phyloP scores from a whole-genome alignment of 2,113 vertebrate species.

The Tragelaphus strepsiceros region DNA sequence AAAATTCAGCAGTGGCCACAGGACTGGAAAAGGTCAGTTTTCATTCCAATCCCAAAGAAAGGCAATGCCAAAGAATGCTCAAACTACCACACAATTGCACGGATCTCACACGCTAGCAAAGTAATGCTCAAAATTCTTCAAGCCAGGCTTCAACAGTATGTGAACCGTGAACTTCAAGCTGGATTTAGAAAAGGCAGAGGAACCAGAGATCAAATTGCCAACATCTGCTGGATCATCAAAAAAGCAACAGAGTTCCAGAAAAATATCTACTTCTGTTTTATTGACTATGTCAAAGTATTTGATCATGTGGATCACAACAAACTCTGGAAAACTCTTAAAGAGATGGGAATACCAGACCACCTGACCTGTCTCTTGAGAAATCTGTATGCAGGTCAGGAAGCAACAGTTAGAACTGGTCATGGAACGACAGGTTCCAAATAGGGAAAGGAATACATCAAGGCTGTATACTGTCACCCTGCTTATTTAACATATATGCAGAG shows the following conservation, averaged over 20 bases:
- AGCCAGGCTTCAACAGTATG: background rate
- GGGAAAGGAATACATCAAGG: background rate
- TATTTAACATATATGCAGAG: background rate
- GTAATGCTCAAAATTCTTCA: background rate
- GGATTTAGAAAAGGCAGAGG: too few relatives aligned
- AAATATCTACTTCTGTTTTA: background rate
- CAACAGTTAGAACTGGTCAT: background rate
- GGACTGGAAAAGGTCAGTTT: background rate
- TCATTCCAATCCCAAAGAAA: background rate
- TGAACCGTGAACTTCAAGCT: too few relatives aligned
- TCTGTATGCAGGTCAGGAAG: background rate
- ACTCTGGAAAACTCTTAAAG: background rate
- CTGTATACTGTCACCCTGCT: background rate
- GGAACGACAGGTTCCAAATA: background rate
- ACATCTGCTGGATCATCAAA: fast-evolving
- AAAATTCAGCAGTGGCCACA: background rate
- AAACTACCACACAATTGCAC: background rate
- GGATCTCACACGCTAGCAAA: background rate
- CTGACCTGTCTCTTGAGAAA: background rate
- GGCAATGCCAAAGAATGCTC: background rate
- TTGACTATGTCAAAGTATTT: background rate
- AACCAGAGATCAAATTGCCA: background rate
- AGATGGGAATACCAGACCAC: background rate
- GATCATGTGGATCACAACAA: background rate
- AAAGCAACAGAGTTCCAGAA: background rate